Evolutionary conservation across 1,140 invertebrate species (phyloP).

Genomic region (Neodiprion fabricii): DNA sequence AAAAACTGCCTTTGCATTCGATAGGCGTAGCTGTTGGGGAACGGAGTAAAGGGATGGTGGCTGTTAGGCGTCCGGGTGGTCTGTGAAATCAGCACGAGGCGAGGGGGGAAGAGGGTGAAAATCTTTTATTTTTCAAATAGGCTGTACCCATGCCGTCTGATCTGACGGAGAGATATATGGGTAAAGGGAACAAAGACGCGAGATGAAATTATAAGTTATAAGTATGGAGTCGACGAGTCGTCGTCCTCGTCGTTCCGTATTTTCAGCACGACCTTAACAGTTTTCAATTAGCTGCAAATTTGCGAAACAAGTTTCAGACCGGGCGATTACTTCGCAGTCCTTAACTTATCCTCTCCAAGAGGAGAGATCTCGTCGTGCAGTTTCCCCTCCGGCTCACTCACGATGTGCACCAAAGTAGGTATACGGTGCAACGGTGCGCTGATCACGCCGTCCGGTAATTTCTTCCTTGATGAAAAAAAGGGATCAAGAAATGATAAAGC

Average conservation of each 20-base stretch:
- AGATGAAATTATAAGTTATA: neutral
- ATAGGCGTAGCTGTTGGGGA: too few relatives aligned
- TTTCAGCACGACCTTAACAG: neutral
- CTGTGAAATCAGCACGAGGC: neutral
- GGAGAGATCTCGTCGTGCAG: too few relatives aligned
- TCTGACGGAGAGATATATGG: neutral
- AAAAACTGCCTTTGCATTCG: too few relatives aligned
- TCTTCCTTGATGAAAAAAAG: neutral
- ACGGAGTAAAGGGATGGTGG: neutral
- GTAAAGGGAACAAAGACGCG: neutral
- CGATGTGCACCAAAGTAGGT: too few relatives aligned
- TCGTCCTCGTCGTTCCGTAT: too few relatives aligned
- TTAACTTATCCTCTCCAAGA: constrained; percentile 8
- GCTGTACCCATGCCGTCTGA: neutral
- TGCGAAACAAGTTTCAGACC: constrained; percentile 42
- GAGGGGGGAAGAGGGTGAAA: neutral
- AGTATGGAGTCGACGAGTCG: neutral
- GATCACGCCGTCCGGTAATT: neutral
- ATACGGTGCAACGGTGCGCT: too few relatives aligned
- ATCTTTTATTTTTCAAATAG: neutral
- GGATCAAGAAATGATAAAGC: neutral
- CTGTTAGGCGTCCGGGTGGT: neutral
- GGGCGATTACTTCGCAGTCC: neutral
- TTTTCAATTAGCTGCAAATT: constrained; percentile 53
- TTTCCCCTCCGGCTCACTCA: too few relatives aligned